Base-by-base conservation (phyloP, 2,797 vertebrate genomes). In the Rhincodon typus region DNA sequence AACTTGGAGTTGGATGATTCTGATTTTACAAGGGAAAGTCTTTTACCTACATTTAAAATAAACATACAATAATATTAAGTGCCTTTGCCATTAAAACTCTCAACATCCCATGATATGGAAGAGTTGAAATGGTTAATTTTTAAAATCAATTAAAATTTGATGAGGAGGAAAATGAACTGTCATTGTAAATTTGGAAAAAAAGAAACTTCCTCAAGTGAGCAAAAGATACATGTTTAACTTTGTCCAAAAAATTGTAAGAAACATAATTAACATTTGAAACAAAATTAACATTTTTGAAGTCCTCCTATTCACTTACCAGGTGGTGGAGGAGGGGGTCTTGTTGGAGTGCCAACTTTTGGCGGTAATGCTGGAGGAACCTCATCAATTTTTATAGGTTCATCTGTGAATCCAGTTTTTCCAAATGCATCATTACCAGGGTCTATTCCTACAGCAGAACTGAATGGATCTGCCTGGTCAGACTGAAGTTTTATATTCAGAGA, bases 321-420 rank as follows among this genome's bases (percentile, higher is more conserved):
- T 95, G 99, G 99, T 50, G 98, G 99, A 38, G 99, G 99, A 91
- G 99, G 99, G 30, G 99, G 99, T 97, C 99, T 98, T 23, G 99
- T 99, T 96, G 99, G 99, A 6, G 99, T 99, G 96, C 99, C 99
- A 1, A 98, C 98, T 97, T 99, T 99, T 23, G 99, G 99, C 27
- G 99, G 99, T 97, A 99, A 97, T 50, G 99, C 99, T 84, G 99
- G 99, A 96, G 99, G 99, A 67, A 98, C 96, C 34, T 99, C 99
- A 50, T 98, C 97, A 96, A 96, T 97, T 96, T 98, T 97, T 96
- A 97, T 97, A 38, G 97, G 96, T 77, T 98, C 97, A 30, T 98
- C 98, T 96, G 98, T 98, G 97, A 98, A 99, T 93, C 98, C 95
- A 96, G 98, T 99, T 97, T 98, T 99, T 96, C 98, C 97, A 77